Base-by-base conservation (phyloP, 2,797 vertebrate genomes). In the Otus scops region DNA sequence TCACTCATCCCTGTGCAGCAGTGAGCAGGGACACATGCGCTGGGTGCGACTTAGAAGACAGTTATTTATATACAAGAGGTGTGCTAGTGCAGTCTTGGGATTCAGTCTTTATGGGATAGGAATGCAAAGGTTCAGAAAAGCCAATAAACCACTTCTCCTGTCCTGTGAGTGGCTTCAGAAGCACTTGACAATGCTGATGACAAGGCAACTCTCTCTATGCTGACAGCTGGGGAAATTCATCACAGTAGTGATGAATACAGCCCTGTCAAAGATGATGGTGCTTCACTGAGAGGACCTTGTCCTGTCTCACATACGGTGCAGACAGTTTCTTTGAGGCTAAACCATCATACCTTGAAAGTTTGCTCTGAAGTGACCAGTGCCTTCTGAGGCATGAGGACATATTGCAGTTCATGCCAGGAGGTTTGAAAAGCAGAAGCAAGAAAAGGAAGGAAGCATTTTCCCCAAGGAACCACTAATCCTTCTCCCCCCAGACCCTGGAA, bases 391-490 rank as follows among this genome's bases (percentile, higher is more conserved):
- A 45, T 0, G 0, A 43, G 28, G 13, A 53, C 3, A 3, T 32
- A 27, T 24, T 57, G 32, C 34, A 63, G 47, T 38, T 73, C 19
- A 15, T 27, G 13, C 51, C 47, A 67, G 73, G 11, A 41, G 21
- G 19, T 47, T 79, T 51, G 59, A 76, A 60, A 71, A 79, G 51
- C 24, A 70, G 68, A 61, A 80, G 27, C 11, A 41, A 90, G 54
- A 28, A 68, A 61, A 83, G 20, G 32, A 87, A 67, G 7, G 23
- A 34, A 85, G 21, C 10, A 20, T 92, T 80, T 70, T 26, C 21
- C 22, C 32, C 0, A 0, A 59, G 43, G n/a, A 92, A 16, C 6
- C 2, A 7, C 30, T 81, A 43, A 65, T 17, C 5, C 5, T 69
- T 45, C 24, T 69, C 18, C 32, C 23, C 32, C 32, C 60, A 85